A percentile compares a stretch with the other conserved stretches of the same genome.
These are phyloP conservation scores for Neodiprion lecontei DNA, from an alignment of 1,140 invertebrate species.

Conservation along the genomic window DNA sequence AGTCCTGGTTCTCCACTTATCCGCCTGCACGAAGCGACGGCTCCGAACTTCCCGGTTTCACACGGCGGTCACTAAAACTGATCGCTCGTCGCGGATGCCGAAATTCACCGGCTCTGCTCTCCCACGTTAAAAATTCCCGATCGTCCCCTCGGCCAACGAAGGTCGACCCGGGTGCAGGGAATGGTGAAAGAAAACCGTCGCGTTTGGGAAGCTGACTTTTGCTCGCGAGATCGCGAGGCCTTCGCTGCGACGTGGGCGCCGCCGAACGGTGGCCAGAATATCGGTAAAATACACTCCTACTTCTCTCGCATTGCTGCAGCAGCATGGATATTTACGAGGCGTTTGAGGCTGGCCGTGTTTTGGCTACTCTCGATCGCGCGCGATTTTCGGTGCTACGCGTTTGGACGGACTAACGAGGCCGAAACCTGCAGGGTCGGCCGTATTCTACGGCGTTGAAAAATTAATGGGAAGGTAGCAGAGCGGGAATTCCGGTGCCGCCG, in stretches of 20 bases:
- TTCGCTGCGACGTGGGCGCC: slow-evolving; percentile 25
- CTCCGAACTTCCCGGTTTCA: too few species aligned
- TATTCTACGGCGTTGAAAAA: not conserved
- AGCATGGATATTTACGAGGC: slow-evolving; percentile 30
- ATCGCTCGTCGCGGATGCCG: too few species aligned
- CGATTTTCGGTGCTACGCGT: slow-evolving; percentile 8
- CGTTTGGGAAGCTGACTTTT: too few species aligned
- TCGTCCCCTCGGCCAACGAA: too few species aligned
- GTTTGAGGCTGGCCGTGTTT: not conserved
- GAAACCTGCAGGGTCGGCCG: too few species aligned
- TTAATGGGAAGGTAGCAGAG: not conserved
- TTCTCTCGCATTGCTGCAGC: not conserved
- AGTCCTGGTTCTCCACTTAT: not conserved
- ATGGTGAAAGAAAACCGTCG: not conserved
- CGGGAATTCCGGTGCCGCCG: too few species aligned
- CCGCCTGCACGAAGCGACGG: too few species aligned
- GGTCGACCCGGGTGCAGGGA: not conserved
- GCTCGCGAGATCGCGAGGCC: too few species aligned
- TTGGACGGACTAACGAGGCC: too few species aligned
- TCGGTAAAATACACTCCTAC: slow-evolving; percentile 18
- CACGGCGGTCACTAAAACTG: too few species aligned
- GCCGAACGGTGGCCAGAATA: slow-evolving; percentile 15
- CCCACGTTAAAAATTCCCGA: too few species aligned
- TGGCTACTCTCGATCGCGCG: slow-evolving; percentile 11
- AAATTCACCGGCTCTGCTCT: too few species aligned